Evolutionary conservation across 2,888 invertebrate species (phyloP).

Genomic region (Diarsia dahlii): DNA sequence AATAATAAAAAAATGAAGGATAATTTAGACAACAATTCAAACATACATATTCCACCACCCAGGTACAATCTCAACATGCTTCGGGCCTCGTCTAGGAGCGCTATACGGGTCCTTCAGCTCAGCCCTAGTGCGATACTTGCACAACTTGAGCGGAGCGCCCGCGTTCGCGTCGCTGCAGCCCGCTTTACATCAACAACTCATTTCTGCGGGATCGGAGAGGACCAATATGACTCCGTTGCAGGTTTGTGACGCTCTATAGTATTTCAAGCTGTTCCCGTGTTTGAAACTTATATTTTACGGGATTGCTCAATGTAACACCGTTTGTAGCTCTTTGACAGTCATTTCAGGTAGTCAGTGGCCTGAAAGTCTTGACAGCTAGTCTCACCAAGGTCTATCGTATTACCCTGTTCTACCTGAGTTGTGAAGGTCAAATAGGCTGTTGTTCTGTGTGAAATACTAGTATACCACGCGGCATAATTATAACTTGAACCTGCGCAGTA

Average conservation of each 20-base stretch:
- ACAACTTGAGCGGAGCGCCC: conserved; percentile 87
- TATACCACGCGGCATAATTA: too few relatives aligned
- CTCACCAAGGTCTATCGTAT: too few relatives aligned
- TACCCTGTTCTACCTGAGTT: too few relatives aligned
- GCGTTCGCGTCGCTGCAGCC: conserved; percentile 83
- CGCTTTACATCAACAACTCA: conserved; percentile 84
- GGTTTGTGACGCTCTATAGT: conserved; percentile 61
- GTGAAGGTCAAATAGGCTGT: too few relatives aligned
- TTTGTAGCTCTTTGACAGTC: too few relatives aligned
- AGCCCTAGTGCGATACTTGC: conserved; percentile 94
- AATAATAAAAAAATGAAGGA: too few relatives aligned
- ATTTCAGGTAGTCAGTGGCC: too few relatives aligned
- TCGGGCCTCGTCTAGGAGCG: conserved; percentile 93
- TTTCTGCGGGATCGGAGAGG: conserved; percentile 79
- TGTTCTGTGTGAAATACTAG: too few relatives aligned
- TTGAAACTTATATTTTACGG: too few relatives aligned
- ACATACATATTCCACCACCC: not conserved
- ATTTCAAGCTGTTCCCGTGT: not conserved
- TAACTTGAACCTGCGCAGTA: too few relatives aligned
- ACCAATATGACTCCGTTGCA: conserved; percentile 86
- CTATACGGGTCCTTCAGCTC: conserved; percentile 94
- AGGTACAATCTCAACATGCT: conserved; percentile 94
- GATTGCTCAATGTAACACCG: too few relatives aligned
- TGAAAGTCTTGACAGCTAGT: too few relatives aligned
- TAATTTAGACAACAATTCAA: not conserved